Base-by-base conservation (phyloP, 2,113 vertebrate species). In the Ellobius talpinus region DNA sequence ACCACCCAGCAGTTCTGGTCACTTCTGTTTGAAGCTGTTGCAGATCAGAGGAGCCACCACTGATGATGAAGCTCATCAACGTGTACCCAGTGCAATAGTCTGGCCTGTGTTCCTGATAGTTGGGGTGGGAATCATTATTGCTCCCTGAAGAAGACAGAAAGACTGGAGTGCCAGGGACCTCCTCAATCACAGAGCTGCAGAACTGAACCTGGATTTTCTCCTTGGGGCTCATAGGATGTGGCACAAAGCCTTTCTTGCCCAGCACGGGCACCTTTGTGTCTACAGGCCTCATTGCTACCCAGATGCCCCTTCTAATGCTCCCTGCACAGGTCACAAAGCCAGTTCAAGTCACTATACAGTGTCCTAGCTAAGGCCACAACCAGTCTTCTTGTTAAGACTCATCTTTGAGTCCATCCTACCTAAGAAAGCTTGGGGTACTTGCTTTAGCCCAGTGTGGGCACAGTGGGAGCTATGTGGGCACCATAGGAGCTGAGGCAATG, bases 381-480 rank as follows among this genome's bases (percentile, higher is more conserved):
- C 10, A 17, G 61, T 82, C 16, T 45, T n/a, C n/a, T 63, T 66
- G 29, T 1, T 47, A 4, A 47, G 39, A 19, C 2, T 3, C 9
- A 4, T 14, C 33, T 50, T 50, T 5, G 17, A 79, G 63, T 47
- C 50, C 0, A 0, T 55, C 50, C n/a, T 42, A 50, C 23, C 3
- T 5, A 10, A 13, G 89, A 84, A 42, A 5, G 16, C 66, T 26
- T 39, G 21, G 31, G 9, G 8, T 16, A 9, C 16, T 13, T 90
- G 58, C 31, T 39, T 50, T 42, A 39, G 63, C 45, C 29, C 86
- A 7, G 61, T 5, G 0, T 11, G 45, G 55, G 1, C 0, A 0
- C 6, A 19, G 36, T 0, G 7, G 3, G 77, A 9, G 58, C 58
- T 58, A 58, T 5, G 0, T 11, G 52, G 47, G 1, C 0, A 0